Percentiles rank a stretch among this genome's conserved stretches.
These are phyloP conservation scores for Lasioglossum lativentre DNA, from an alignment of 2,888 invertebrate genomes.

Conservation along the genomic window DNA sequence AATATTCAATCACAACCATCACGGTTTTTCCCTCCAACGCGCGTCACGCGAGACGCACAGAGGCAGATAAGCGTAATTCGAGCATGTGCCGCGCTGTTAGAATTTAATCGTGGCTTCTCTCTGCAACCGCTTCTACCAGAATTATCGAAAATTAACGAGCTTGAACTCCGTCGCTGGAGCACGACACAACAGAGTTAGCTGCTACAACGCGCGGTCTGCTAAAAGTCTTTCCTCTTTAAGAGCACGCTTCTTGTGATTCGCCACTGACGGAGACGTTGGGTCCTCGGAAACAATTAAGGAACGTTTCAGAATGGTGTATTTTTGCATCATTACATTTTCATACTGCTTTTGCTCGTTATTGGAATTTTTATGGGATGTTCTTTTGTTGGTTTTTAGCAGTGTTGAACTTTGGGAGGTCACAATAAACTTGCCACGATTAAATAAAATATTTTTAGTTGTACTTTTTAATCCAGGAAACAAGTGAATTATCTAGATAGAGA, in stretches of 20 bases:
- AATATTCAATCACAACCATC: slow-evolving; percentile 66
- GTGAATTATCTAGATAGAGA: not conserved
- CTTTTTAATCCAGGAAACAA: not conserved
- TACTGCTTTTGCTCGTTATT: not conserved
- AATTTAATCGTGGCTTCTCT: slow-evolving; percentile 25
- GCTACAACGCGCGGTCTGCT: not conserved
- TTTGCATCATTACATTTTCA: not conserved
- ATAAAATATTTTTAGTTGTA: not conserved
- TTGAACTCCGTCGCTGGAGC: slow-evolving; percentile 4
- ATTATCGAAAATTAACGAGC: slow-evolving; percentile 52
- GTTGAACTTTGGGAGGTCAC: not conserved
- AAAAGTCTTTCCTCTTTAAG: slow-evolving; percentile 52
- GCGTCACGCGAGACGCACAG: slow-evolving; percentile 29
- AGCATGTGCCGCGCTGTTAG: slow-evolving; percentile 43
- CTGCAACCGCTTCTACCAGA: slow-evolving; percentile 23
- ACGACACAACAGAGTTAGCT: slow-evolving; percentile 5
- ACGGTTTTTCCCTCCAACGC: slow-evolving; percentile 40
- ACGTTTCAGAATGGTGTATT: not conserved
- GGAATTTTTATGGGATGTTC: not conserved
- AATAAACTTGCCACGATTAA: too few relatives aligned
- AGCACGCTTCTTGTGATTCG: not conserved
- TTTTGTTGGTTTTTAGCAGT: not conserved
- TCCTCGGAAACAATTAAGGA: not conserved
- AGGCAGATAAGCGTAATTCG: slow-evolving; percentile 46
- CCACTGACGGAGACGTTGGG: not conserved